Percentiles rank a stretch among this genome's conserved stretches.
These are phyloP conservation scores for Mantis religiosa DNA, from an alignment of 2,888 invertebrate species.

Conservation along the genomic window DNA sequence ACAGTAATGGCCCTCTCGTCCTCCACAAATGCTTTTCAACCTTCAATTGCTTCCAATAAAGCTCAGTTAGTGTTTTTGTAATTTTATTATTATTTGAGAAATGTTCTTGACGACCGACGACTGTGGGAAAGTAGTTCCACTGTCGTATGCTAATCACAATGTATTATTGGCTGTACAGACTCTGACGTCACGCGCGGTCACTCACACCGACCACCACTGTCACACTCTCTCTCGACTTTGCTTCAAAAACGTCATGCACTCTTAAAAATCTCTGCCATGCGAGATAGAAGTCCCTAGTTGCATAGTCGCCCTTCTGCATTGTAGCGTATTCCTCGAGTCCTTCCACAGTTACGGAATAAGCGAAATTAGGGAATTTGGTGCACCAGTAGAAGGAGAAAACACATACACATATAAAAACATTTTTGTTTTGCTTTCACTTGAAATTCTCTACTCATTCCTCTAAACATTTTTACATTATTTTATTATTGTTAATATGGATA, in stretches of 20 bases:
- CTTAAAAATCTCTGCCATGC: not conserved
- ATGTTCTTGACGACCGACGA: conserved; percentile 3
- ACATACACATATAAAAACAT: no score
- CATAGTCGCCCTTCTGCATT: no score
- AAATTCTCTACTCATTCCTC: no score
- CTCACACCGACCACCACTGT: not conserved
- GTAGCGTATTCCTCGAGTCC: no score
- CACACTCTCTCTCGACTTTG: not conserved
- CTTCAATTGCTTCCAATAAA: conserved; percentile 29
- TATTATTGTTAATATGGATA: no score
- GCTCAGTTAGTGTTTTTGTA: conserved; percentile 21
- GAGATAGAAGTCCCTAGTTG: no score
- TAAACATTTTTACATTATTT: no score
- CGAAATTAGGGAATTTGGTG: no score
- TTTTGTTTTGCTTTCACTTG: no score
- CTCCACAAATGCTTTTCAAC: conserved; percentile 25
- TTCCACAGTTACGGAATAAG: no score
- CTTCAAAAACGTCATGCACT: no score
- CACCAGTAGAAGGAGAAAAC: no score
- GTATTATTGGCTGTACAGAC: not conserved
- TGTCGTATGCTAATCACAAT: conserved; percentile 1
- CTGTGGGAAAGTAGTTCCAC: conserved; percentile 2
- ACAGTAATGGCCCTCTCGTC: conserved; percentile 13
- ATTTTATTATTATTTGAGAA: conserved; percentile 18
- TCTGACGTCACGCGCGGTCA: not conserved